Conservation (phyloP, 2,113 vertebrate species). For the Notiomystis cincta region DNA sequence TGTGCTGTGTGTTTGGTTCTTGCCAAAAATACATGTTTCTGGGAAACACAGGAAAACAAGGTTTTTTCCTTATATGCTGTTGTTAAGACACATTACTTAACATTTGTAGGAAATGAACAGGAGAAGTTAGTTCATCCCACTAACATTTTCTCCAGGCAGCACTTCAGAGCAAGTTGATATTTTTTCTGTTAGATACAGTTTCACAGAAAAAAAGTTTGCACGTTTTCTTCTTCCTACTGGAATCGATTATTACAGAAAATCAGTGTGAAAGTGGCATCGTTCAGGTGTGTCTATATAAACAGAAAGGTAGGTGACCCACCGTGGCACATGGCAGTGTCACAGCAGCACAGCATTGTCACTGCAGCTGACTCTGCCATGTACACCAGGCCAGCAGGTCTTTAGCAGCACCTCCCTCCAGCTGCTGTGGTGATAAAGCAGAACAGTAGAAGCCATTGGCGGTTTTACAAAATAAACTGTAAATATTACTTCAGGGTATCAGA, state of each 20-base stretch:
- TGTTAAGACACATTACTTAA: background rate
- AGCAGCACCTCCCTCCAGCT: background rate
- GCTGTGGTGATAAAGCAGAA: background rate
- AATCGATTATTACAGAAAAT: background rate
- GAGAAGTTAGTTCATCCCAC: fast-evolving
- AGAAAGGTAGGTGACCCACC: fast-evolving
- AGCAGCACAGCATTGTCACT: background rate
- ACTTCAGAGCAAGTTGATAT: background rate
- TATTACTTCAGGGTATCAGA: background rate
- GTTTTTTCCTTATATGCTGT: background rate
- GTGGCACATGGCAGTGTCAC: background rate
- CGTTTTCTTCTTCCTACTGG: background rate
- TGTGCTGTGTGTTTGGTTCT: background rate
- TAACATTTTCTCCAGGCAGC: background rate
- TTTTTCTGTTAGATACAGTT: background rate
- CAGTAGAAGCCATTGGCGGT: background rate
- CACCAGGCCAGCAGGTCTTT: background rate
- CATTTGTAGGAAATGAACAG: background rate
- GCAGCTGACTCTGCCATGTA: fast-evolving
- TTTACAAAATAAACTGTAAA: background rate
- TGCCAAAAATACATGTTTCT: background rate
- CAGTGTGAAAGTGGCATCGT: background rate
- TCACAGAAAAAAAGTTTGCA: background rate
- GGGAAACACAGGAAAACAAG: background rate
- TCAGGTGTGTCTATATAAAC: fast-evolving